Evolutionary conservation across 1,140 invertebrate species (phyloP).

Genomic region (Atta texana): DNA sequence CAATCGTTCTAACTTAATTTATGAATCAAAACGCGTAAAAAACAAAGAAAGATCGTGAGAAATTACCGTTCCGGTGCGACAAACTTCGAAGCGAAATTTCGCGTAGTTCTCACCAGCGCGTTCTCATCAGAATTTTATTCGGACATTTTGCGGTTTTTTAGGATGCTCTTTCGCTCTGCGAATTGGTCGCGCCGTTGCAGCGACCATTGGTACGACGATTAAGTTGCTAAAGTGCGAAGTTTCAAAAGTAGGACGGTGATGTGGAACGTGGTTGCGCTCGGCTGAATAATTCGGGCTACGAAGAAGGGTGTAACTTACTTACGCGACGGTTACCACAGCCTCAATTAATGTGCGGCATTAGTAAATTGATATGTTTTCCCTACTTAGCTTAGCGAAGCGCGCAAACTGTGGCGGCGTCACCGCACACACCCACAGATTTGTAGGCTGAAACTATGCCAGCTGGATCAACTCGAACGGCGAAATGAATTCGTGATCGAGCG

Average conservation of each 20-base stretch:
- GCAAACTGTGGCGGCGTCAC: slow-evolving; percentile 23
- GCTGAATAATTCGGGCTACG: slow-evolving; percentile 43
- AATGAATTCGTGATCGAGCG: slow-evolving; percentile 72
- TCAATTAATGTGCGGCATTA: slow-evolving; percentile 56
- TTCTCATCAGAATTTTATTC: slow-evolving; percentile 14
- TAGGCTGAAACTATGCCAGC: slow-evolving; percentile 72
- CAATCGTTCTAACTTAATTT: slow-evolving; percentile 33
- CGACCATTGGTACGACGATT: not conserved
- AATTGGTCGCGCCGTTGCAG: not conserved
- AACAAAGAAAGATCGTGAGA: slow-evolving; percentile 7
- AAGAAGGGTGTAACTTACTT: slow-evolving; percentile 36
- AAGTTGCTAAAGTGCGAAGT: slow-evolving; percentile 42
- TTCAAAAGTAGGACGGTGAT: slow-evolving; percentile 31
- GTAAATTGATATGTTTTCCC: slow-evolving; percentile 60
- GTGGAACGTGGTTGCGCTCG: slow-evolving; percentile 22
- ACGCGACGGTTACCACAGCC: slow-evolving; percentile 16
- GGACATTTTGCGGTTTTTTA: slow-evolving; percentile 1
- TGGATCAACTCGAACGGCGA: slow-evolving; percentile 65
- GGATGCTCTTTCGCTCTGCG: not conserved
- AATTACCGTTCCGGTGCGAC: slow-evolving; percentile 14
- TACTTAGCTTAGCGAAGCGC: slow-evolving; percentile 32
- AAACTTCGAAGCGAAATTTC: not conserved
- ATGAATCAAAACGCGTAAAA: slow-evolving; percentile 33
- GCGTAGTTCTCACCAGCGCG: not conserved
- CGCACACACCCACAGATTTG: slow-evolving; percentile 15